A percentile compares a stretch with the other conserved stretches of the same genome.
phyloP scores from a whole-genome alignment of 2,797 vertebrate species.

The Siniperca scherzeri region DNA sequence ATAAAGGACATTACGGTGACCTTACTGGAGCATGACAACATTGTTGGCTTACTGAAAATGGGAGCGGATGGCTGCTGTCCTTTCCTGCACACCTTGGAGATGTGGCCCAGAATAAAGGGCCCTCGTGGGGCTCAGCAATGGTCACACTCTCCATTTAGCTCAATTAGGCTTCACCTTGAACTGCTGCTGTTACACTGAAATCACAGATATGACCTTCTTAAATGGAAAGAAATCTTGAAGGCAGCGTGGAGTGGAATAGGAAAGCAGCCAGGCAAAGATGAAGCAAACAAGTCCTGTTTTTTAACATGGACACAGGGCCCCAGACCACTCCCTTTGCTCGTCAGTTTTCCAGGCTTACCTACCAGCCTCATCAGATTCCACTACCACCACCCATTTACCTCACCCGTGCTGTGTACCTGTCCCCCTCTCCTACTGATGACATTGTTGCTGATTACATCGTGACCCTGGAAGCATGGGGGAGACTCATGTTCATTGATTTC shows the following conservation, averaged over 20 bases:
- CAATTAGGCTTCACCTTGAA: constrained; percentile 69
- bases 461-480: constrained; percentile 14
- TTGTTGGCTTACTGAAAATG: constrained; percentile 39
- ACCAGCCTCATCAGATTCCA: constrained; percentile 12
- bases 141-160: constrained; percentile 67
- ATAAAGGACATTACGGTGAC: constrained; percentile 29
- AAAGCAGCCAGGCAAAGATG: not conserved
- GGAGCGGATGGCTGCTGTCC: constrained; percentile 53
- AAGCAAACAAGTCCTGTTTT: constrained; percentile 5
- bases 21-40: constrained; percentile 32
- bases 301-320: not conserved
- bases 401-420: not conserved
- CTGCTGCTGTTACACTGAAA: constrained; percentile 44
- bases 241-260: constrained; percentile 2
- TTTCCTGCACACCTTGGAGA: constrained; percentile 65
- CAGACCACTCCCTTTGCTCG: not conserved
- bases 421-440: constrained; percentile 3
- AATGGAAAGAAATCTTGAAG: constrained; percentile 19
- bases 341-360: not conserved
- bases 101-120: constrained; percentile 68
- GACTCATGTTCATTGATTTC: constrained; percentile 37
- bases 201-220: constrained; percentile 49
- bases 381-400: constrained; percentile 9
- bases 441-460: constrained; percentile 34
- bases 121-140: constrained; percentile 41